Conservation (phyloP, 2,888 invertebrate species). For the Cephus pulcher region DNA sequence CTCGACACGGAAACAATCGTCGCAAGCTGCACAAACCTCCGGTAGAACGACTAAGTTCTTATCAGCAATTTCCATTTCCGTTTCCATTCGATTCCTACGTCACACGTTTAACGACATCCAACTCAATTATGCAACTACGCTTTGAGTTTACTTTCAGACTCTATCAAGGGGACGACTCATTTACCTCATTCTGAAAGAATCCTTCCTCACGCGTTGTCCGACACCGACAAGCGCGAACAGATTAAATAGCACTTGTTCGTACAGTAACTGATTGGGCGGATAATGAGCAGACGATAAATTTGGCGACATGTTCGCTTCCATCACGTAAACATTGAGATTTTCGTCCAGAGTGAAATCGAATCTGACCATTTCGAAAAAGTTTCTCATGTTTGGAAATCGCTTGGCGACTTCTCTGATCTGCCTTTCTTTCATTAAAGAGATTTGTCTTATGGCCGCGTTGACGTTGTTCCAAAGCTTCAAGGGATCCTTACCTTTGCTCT, state of each 20-base stretch:
- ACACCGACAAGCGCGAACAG: conserved; percentile 84
- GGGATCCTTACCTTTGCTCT: conserved; percentile 77
- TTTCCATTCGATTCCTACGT: conserved; percentile 67
- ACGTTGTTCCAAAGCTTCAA: conserved; percentile 83
- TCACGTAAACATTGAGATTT: conserved; percentile 83
- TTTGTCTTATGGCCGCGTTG: conserved; percentile 79
- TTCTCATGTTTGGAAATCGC: conserved; percentile 64
- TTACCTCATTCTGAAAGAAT: conserved; percentile 65
- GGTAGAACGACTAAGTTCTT: conserved; percentile 85
- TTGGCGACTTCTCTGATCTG: conserved; percentile 73
- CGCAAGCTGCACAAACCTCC: conserved; percentile 73
- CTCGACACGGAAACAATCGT: conserved; percentile 74
- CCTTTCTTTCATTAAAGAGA: conserved; percentile 78
- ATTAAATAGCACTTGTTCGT: conserved; percentile 92
- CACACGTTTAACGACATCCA: conserved; percentile 11
- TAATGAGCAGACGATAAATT: conserved; percentile 95
- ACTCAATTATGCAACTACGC: not conserved
- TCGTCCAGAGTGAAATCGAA: conserved; percentile 95
- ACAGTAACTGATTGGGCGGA: conserved; percentile 87
- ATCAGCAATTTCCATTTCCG: conserved; percentile 78
- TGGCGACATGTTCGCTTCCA: conserved; percentile 99
- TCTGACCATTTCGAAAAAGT: conserved; percentile 95
- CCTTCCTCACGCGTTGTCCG: conserved; percentile 67
- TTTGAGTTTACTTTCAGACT: not conserved
- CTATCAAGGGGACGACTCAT: conserved; percentile 31